Percentiles rank a stretch among this genome's conserved stretches.
phyloP scores from a whole-genome alignment of 2,797 vertebrate species.

The Oreonectes daqikongensis region DNA sequence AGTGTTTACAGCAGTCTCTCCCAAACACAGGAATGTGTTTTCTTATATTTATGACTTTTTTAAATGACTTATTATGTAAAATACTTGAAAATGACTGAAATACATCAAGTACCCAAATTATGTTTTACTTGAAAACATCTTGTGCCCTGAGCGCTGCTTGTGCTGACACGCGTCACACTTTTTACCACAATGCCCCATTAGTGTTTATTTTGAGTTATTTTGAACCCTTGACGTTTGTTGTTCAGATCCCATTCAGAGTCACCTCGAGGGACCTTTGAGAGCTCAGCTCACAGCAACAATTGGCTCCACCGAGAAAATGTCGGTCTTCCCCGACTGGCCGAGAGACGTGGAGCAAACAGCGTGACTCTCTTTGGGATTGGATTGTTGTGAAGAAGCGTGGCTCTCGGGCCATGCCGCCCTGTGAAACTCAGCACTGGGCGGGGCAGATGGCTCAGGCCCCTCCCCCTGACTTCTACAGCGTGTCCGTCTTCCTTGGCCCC shows the following conservation, averaged over 20 bases:
- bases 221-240: not conserved
- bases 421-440: conserved; percentile 65
- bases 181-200: no score
- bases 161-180: no score
- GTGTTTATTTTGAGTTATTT: no score
- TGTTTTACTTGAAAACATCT: no score
- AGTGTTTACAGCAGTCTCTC: no score
- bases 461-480: conserved; percentile 36
- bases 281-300: conserved; percentile 79
- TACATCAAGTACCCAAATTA: no score
- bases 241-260: no score
- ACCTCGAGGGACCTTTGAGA: not conserved
- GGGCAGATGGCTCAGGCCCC: conserved; percentile 52
- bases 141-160: no score
- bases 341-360: conserved; percentile 73
- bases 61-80: no score
- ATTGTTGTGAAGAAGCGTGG: conserved; percentile 43
- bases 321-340: conserved; percentile 77
- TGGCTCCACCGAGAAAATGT: conserved; percentile 84
- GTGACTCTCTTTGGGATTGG: conserved; percentile 66
- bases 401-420: conserved; percentile 81
- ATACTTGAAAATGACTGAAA: no score
- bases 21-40: no score
- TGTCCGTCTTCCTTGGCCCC: conserved; percentile 22
- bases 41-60: no score